phyloP scores from a whole-genome alignment of 2,888 invertebrate species.

The Prosapia bicincta region DNA sequence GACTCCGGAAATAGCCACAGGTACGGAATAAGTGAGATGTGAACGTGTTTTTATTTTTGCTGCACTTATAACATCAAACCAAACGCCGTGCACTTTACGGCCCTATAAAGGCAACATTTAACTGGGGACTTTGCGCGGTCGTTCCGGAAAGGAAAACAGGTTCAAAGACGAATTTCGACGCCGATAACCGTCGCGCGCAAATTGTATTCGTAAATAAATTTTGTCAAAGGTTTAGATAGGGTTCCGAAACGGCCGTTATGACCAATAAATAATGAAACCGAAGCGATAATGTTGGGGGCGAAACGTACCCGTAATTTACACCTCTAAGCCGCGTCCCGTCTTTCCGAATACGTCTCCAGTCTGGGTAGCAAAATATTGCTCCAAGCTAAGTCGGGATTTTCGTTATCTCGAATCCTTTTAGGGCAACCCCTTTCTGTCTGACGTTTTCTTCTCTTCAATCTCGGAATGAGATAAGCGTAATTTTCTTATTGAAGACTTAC shows the following conservation, averaged over 20 bases:
- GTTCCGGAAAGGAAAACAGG: background rate
- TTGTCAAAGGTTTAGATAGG: slow-evolving; percentile 2
- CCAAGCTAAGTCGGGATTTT: background rate
- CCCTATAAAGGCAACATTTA: background rate
- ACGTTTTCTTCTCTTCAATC: background rate
- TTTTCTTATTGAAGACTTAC: background rate
- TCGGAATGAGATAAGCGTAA: background rate
- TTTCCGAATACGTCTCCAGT: background rate
- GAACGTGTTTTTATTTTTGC: background rate
- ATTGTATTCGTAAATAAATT: background rate
- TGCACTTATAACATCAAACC: background rate
- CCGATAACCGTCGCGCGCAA: background rate
- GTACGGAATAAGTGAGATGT: background rate
- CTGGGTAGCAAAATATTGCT: background rate
- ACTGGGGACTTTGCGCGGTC: background rate
- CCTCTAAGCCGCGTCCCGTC: background rate
- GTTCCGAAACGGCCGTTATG: background rate
- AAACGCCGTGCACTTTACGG: background rate
- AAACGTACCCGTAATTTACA: background rate
- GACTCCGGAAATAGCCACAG: background rate
- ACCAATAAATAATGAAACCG: background rate
- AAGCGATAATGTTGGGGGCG: background rate
- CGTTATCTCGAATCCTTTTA: background rate
- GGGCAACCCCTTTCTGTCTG: background rate
- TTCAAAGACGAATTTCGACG: background rate